Base-by-base conservation (phyloP, 2,113 vertebrate species). In the Clarias batrachus region DNA sequence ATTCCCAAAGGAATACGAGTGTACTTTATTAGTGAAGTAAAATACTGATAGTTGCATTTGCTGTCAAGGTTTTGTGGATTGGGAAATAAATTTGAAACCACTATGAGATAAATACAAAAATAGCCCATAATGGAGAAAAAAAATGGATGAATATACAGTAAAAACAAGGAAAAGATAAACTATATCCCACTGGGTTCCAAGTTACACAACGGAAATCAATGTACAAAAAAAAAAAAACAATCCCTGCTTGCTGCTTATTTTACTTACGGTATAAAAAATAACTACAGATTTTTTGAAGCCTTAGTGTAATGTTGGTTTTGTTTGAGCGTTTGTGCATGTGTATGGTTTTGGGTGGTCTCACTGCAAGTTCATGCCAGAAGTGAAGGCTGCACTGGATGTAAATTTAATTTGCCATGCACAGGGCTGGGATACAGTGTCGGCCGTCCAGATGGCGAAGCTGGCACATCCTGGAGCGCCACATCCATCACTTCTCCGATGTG, bases 401-500 rank as follows among this genome's bases (percentile, higher is more conserved):
- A 94, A 95, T 94, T 92, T 92, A 93, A 95, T 95, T 95, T 94
- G 93, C 87, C 68, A 89, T 89, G 90, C 94, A 94, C 92, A 92
- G 93, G 92, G 90, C 91, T 94, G 93, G 94, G 93, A 91, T 95
- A 93, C 83, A 83, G 93, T 92, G 95, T 92, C 92, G 88, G 83
- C 90, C 94, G 89, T 92, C 95, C 94, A 96, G 93, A 95, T 89
- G 94, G 91, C 87, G 91, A 90, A 89, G 92, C 87, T 88, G 93
- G 92, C 89, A 91, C 91, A 95, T 94, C 95, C 21, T 16, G 92
- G 93, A 92, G 91, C 91, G 91, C 93, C 93, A 94, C 92, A 95
- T 96, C 94, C 95, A 96, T 95, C 95, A 96, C 92, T 91, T 73
- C 81, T 89, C 93, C 90, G 92, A 92, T 93, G 94, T 93, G 92